Evolutionary conservation across 2,113 vertebrate genomes (phyloP), one percentile per base, ranked within the genome.

Genomic region (Leucopsar rothschildi): DNA sequence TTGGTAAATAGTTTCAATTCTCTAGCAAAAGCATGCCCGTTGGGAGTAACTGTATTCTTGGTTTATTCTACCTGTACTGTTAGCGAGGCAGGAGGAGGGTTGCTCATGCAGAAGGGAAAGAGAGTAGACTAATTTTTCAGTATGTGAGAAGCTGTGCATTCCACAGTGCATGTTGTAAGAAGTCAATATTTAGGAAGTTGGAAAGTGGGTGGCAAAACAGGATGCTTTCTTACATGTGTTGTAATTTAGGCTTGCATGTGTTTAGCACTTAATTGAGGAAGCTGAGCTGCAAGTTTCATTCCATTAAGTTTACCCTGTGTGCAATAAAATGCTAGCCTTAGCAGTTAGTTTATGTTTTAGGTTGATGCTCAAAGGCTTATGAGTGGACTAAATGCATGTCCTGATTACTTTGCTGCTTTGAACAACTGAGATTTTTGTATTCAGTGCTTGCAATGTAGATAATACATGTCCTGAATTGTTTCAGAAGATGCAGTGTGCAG

Each of bases 91-190:
- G 42, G 15, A 75, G 21, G 53, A 86, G 21, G 28, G 29, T 79
- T 42, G 29, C 27, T 64, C 4, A 13, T 7, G 4, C 0, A 0
- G 12, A 40, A 59, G 15, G 5, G 4, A 6, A 11, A 78, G 39
- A 53, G 39, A 16, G 4, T 78, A 11, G 5, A 64, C 10, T n/a
- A 60, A 1, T 59, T 88, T 55, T 25, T 92, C 11, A 17, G 2
- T 56, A 15, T 11, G 4, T 52, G 28, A 57, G 52, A 50, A 65
- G 24, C 15, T 75, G 28, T 61, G 29, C 8, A 4, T 50, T 88
- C 16, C 33, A 16, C n/a, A 57, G 12, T 10, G 9, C 4, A 2
- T 33, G 2, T 28, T 72, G 7, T 75, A 65, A 82, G 68, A 65
- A 77, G 15, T 68, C n/a, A 28, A 0, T 55, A n/a, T 70, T 11